phyloP scores from a whole-genome alignment of 2,888 invertebrate genomes.

The Latrodectus hesperus region DNA sequence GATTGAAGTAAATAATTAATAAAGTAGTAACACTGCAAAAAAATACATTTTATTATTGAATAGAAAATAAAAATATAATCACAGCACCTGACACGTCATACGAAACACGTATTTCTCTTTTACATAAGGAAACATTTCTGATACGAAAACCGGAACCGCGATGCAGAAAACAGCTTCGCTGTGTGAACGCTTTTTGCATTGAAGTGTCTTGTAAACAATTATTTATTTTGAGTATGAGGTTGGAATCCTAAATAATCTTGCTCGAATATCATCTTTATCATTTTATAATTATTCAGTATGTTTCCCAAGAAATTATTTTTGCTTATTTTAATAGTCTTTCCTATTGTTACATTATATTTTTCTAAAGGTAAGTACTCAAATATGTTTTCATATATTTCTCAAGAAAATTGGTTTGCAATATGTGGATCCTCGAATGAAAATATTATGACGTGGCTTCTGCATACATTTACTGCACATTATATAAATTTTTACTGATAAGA shows the following conservation, averaged over 20 bases:
- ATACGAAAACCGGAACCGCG: neutral
- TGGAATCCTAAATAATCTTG: conserved; percentile 37
- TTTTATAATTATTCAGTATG: conserved; percentile 21
- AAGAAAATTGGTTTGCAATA: neutral
- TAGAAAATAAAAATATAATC: neutral
- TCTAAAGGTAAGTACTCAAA: conserved; percentile 22
- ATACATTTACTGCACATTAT: neutral
- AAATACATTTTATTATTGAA: neutral
- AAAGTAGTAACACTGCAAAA: no score
- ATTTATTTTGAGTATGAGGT: neutral
- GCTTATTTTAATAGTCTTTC: conserved; percentile 45
- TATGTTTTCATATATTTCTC: neutral
- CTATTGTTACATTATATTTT: conserved; percentile 10
- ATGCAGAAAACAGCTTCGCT: neutral
- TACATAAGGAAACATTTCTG: neutral
- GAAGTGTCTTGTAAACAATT: neutral
- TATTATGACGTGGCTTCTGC: conserved; percentile 22
- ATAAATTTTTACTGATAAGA: neutral
- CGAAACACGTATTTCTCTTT: neutral
- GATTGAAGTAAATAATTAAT: no score
- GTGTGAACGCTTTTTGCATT: neutral
- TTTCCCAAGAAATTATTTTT: conserved; percentile 38
- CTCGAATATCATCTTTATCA: neutral
- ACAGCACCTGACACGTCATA: neutral
- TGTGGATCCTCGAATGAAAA: neutral